Evolutionary conservation across 35 echinoderm and acorn worm species (phyloP), one percentile per base, ranked within the genome.

Genomic region (Nesometra sesokonis): DNA sequence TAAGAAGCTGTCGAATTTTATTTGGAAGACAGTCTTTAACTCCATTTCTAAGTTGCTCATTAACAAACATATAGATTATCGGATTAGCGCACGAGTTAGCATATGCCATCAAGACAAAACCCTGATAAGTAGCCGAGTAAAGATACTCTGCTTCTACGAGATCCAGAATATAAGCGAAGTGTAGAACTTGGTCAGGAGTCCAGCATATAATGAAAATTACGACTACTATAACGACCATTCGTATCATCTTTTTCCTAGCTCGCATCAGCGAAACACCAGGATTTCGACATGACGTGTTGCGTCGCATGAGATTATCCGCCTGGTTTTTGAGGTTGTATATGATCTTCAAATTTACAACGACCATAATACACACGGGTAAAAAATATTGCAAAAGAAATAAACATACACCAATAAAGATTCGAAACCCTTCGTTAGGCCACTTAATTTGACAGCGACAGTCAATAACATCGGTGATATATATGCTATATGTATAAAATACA

Each of bases 21-120:
- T 79, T 0, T 30, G 78, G 29, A 19, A 85, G 83, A 30, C 91
- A 46, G n/a, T 85, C 82, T 35, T 84, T 80, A 0, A 93, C 36
- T 21, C 92, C 92, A 11, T 87, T 57, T 37, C 95, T 80, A 46
- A 97, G 92, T 38, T 97, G 83, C 27, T 83, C 47, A 46, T 93
- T 91, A 40, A 83, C 91, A 23, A 90, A 77, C 9, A 92, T 93
- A 52, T 97, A 97, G 35, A 97, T 97, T 37, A 97, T 85, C 17
- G 95, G 95, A 87, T 97, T 97, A 0, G 87, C 92, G 29, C 95
- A 97, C 40, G 89, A 91, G 88, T 97, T 97, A n/a, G 87, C 79
- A 81, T 91, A 97, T 0, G 91, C 95, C 2, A 94, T 33, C 1
- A 90, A 38, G 9, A 93, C 84, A 31, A 97, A 91, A 27, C 80